Percentiles rank a stretch among this genome's conserved stretches.
Evolutionary conservation across 2,888 invertebrate genomes (phyloP).

Genomic region (Parapristionchus giblindavisi): DNA sequence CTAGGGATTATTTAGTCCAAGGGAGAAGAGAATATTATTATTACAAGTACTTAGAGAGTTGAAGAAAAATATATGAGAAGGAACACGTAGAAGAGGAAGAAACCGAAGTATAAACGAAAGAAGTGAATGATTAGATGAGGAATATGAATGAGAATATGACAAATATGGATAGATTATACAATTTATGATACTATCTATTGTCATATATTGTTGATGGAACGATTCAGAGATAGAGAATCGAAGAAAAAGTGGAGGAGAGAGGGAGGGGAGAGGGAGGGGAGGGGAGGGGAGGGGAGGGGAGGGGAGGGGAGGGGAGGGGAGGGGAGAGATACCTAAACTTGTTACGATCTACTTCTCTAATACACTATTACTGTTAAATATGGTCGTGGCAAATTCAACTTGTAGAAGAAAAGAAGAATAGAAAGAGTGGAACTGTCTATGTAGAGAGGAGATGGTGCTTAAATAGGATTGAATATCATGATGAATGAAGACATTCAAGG

Average conservation of each 20-base stretch:
- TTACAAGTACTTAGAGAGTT: too few species aligned
- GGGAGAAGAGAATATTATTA: background rate
- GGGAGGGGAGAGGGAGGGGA: conserved; percentile 6
- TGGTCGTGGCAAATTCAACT: background rate
- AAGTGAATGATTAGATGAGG: too few species aligned
- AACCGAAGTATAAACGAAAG: too few species aligned
- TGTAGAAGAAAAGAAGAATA: background rate
- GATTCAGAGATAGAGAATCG: background rate
- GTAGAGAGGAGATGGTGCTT: background rate
- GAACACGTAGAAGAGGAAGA: too few species aligned
- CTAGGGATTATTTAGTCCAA: background rate
- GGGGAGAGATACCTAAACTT: conserved; percentile 13
- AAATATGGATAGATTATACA: too few species aligned
- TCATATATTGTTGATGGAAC: too few species aligned
- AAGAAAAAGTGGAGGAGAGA: background rate
- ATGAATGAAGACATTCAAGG: background rate
- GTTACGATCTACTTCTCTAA: background rate
- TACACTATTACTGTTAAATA: background rate
- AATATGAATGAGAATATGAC: too few species aligned
- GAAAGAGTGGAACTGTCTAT: background rate
- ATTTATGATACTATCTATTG: too few species aligned
- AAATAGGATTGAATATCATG: background rate
- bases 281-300: background rate
- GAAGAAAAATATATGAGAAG: too few species aligned
- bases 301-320: background rate